Evolutionary conservation across 1,140 invertebrate species (phyloP).

Genomic region (Lordiphosa clarofinis): DNA sequence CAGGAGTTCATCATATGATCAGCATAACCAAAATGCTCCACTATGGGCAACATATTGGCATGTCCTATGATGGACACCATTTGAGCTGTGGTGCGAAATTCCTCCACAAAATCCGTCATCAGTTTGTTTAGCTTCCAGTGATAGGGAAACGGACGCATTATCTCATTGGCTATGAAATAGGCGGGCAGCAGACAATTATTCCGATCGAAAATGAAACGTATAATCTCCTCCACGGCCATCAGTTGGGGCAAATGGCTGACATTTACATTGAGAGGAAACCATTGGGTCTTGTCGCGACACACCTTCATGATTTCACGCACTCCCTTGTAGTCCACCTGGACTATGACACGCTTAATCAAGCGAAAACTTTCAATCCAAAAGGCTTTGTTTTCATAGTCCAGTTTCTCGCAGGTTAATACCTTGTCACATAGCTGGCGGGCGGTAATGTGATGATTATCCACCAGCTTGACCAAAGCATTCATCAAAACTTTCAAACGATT

Average conservation of each 20-base stretch:
- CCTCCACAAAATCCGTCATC: conserved; percentile 93
- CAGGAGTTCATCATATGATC: conserved; percentile 94
- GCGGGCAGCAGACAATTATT: conserved; percentile 94
- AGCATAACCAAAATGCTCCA: conserved; percentile 94
- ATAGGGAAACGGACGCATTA: conserved; percentile 93
- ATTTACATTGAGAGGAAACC: conserved; percentile 87
- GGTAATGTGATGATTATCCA: conserved; percentile 83
- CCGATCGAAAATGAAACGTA: conserved; percentile 94
- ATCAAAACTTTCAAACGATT: conserved; percentile 87
- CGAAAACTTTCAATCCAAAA: conserved; percentile 95
- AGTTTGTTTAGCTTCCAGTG: conserved; percentile 95
- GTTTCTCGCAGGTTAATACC: conserved; percentile 88
- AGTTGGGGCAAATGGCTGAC: conserved; percentile 90
- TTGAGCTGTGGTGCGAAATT: conserved; percentile 94
- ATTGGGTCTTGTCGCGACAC: conserved; percentile 92
- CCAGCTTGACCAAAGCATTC: conserved; percentile 86
- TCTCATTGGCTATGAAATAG: conserved; percentile 97
- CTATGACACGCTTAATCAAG: conserved; percentile 91
- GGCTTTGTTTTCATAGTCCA: conserved; percentile 87
- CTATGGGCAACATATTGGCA: conserved; percentile 94
- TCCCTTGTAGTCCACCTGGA: conserved; percentile 96
- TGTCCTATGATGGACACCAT: conserved; percentile 97
- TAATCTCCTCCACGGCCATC: conserved; percentile 88
- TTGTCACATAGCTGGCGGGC: conserved; percentile 88
- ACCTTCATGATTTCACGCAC: conserved; percentile 95